Evolutionary conservation across 2,888 invertebrate genomes (phyloP).

Genomic region (Sinelater perroti): DNA sequence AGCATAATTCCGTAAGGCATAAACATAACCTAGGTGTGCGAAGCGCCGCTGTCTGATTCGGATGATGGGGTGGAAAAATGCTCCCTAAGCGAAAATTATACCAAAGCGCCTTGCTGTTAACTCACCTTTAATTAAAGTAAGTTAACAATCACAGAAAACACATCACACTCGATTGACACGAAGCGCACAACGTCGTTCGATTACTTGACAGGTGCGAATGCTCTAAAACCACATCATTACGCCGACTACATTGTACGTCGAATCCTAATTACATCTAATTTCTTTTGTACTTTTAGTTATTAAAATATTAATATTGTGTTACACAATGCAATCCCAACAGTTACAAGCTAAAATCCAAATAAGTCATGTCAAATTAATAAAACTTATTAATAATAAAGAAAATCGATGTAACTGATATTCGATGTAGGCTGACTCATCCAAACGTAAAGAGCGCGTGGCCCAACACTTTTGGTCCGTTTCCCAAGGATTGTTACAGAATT

Average conservation of each 20-base stretch:
- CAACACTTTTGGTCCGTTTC: too few species aligned
- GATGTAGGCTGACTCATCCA: too few species aligned
- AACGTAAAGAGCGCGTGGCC: too few species aligned
- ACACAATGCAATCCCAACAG: too few species aligned
- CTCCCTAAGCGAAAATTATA: slow-evolving; percentile 12
- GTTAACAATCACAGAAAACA: slow-evolving; percentile 18
- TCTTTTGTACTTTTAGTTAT: too few species aligned
- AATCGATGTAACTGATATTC: too few species aligned
- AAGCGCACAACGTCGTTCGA: slow-evolving; percentile 3
- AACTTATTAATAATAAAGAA: too few species aligned
- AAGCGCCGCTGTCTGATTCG: slow-evolving; percentile 16
- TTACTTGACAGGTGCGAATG: slow-evolving; percentile 3
- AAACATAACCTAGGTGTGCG: slow-evolving; percentile 23
- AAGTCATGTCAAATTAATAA: too few species aligned
- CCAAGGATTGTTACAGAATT: too few species aligned
- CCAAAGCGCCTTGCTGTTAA: not conserved
- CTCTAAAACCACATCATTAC: not conserved
- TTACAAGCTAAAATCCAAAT: too few species aligned
- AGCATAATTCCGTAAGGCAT: slow-evolving; percentile 7
- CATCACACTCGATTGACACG: slow-evolving; percentile 8
- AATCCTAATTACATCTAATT: too few species aligned
- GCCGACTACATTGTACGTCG: not conserved
- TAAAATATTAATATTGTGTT: too few species aligned
- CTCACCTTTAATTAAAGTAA: slow-evolving; percentile 14
- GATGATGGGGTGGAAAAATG: not conserved